A percentile compares a stretch with the other conserved stretches of the same genome.
Evolutionary conservation across 2,113 vertebrate species (phyloP).

Genomic region (Litocranius walleri): DNA sequence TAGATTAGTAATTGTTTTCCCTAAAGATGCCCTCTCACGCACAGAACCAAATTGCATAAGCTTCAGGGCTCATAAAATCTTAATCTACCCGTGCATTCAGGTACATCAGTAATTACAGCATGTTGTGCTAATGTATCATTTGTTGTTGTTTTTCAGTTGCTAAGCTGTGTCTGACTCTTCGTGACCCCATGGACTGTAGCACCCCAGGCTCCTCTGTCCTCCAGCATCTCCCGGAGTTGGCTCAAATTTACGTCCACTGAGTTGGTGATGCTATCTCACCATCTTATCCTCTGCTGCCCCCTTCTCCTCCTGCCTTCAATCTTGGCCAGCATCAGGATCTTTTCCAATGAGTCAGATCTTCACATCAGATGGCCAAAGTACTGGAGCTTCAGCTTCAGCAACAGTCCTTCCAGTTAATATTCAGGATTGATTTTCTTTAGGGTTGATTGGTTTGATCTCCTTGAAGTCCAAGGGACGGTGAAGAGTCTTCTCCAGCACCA

Average conservation of each 20-base stretch:
- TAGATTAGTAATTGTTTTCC: slow-evolving; percentile 3
- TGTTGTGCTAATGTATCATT: background rate
- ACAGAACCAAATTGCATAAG: background rate
- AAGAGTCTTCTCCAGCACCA: background rate
- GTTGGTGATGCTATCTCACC: background rate
- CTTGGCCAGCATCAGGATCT: background rate
- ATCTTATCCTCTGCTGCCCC: background rate
- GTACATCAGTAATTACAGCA: background rate
- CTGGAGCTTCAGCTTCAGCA: background rate
- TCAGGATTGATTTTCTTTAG: background rate
- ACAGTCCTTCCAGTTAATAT: background rate
- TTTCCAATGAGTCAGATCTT: background rate
- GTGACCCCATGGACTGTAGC: background rate
- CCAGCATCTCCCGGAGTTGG: background rate
- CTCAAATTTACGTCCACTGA: background rate
- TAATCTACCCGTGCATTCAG: background rate
- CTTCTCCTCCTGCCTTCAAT: background rate
- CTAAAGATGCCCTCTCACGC: background rate
- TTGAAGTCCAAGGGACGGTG: background rate
- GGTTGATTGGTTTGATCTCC: background rate
- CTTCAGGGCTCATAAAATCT: background rate
- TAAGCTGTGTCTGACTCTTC: background rate
- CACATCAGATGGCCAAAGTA: background rate
- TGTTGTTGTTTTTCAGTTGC: background rate
- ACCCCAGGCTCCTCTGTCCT: background rate